Conservation (phyloP, 2,113 vertebrate genomes). For the Solea solea region DNA sequence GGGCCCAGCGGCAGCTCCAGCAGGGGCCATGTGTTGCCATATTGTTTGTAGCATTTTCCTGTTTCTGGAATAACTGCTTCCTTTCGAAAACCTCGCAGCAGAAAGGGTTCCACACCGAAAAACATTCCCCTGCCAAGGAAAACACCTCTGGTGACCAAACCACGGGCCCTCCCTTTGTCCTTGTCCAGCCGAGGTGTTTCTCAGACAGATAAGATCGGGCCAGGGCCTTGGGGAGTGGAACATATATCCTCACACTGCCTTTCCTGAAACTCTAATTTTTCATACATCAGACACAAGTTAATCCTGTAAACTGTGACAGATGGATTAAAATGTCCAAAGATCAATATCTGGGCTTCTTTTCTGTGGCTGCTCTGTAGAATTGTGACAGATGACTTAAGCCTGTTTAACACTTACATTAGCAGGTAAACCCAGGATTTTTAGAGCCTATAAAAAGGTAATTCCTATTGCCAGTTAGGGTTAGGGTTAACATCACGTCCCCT, state of each 20-base stretch:
- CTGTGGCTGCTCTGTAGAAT: constrained; percentile 20
- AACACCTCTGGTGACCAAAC: constrained; percentile 80
- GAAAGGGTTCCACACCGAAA: constrained; percentile 71
- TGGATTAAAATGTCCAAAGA: constrained; percentile 35
- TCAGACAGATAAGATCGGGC: constrained; percentile 65
- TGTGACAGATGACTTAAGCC: constrained; percentile 44
- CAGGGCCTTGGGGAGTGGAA: constrained; percentile 48
- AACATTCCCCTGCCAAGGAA: constrained; percentile 80
- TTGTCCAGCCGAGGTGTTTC: constrained; percentile 62
- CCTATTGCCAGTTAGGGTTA: too few species aligned
- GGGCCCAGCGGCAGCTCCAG: constrained; percentile 45
- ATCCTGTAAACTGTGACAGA: constrained; percentile 34
- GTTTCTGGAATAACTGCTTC: constrained; percentile 79
- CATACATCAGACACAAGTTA: constrained; percentile 12
- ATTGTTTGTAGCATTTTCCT: constrained; percentile 83
- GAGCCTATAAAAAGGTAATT: too few species aligned
- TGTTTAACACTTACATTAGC: too few species aligned
- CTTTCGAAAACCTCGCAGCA: constrained; percentile 68
- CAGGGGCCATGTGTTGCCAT: constrained; percentile 67
- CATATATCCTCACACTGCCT: constrained; percentile 38
- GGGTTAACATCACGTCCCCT: too few species aligned
- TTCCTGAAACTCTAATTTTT: constrained; percentile 43
- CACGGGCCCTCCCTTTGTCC: constrained; percentile 71
- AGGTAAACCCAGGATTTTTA: too few species aligned
- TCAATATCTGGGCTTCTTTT: constrained; percentile 22